Conservation (phyloP, 2,888 invertebrate species). For the Tetramorium bicarinatum region DNA sequence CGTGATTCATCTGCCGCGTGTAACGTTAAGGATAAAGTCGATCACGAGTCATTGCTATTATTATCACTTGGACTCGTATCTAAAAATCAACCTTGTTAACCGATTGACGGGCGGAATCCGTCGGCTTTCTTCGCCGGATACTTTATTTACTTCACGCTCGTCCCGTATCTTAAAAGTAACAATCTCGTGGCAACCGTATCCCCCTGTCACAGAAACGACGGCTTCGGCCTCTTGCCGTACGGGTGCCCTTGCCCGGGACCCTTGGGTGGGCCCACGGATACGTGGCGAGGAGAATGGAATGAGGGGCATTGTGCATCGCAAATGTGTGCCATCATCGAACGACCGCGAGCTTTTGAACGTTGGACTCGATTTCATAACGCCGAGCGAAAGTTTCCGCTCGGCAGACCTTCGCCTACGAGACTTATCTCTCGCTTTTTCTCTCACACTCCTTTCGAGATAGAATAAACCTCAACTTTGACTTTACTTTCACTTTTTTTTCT, state of each 20-base stretch:
- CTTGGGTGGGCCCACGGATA: conserved; percentile 75
- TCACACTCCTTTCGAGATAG: neutral
- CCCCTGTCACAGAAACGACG: conserved; percentile 62
- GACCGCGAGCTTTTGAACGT: conserved; percentile 37
- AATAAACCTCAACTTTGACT: neutral
- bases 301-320: conserved; percentile 64
- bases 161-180: conserved; percentile 65
- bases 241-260: conserved; percentile 47
- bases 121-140: conserved; percentile 40
- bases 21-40: neutral
- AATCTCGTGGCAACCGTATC: conserved; percentile 66
- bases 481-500: neutral
- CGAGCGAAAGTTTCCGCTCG: conserved; percentile 66
- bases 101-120: conserved; percentile 32
- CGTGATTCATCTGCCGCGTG: conserved; percentile 1
- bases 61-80: conserved; percentile 8
- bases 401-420: conserved; percentile 18
- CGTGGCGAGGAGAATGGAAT: conserved; percentile 69
- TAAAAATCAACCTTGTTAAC: conserved; percentile 19
- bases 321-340: conserved; percentile 64
- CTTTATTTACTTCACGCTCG: conserved; percentile 56
- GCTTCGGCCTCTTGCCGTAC: conserved; percentile 26
- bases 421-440: neutral
- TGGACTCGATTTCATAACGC: conserved; percentile 58
- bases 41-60: conserved; percentile 20